Evolutionary conservation across 1,140 invertebrate species (phyloP).

Genomic region (Maconellicoccus hirsutus): DNA sequence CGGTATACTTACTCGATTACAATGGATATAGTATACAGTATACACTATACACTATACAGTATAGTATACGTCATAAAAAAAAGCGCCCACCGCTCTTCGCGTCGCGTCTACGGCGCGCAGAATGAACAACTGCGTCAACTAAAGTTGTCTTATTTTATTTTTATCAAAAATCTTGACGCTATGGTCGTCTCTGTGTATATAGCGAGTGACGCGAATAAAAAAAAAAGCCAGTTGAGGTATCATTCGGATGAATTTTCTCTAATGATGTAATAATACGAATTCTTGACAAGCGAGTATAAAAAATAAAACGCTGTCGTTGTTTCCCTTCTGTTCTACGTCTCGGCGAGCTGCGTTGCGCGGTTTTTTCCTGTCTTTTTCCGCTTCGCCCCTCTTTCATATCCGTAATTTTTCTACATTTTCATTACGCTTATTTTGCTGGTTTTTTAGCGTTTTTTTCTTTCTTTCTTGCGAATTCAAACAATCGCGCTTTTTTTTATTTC

Average conservation of each 20-base stretch:
- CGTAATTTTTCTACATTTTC: neutral
- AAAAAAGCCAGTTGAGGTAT: neutral
- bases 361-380: neutral
- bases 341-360: neutral
- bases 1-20: neutral
- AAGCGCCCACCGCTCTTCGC: neutral
- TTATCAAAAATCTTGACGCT: slow-evolving; percentile 2
- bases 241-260: neutral
- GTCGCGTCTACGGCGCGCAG: neutral
- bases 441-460: neutral
- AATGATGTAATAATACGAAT: slow-evolving; percentile 9
- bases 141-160: neutral
- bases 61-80: neutral
- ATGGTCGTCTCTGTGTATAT: neutral
- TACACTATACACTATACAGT: too few relatives aligned
- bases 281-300: neutral
- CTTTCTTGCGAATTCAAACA: too few relatives aligned
- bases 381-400: neutral
- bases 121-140: neutral
- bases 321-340: neutral
- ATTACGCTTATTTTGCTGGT: neutral
- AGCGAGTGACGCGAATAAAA: slow-evolving; percentile 1
- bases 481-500: too few relatives aligned
- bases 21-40: neutral
- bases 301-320: neutral